Conservation (phyloP, 2,797 vertebrate species). For the Protosalanx chinensis region DNA sequence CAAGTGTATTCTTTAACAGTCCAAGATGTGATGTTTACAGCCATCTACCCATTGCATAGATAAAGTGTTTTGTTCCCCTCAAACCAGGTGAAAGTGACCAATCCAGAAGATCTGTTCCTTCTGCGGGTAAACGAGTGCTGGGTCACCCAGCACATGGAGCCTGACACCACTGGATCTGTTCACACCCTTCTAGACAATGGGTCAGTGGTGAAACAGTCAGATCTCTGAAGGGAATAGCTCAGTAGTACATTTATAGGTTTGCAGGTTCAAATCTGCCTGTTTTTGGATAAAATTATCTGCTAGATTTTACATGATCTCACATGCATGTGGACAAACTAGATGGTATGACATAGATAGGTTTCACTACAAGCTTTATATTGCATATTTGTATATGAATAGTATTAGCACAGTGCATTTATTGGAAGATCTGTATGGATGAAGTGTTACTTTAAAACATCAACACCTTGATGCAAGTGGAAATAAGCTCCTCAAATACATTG, state of each 20-base stretch:
- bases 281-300: no score
- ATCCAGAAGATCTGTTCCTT: conserved; percentile 65
- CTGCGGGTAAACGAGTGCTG: conserved; percentile 35
- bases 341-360: no score
- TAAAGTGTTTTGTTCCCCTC: not conserved
- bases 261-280: not conserved
- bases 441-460: no score
- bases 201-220: not conserved
- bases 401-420: no score
- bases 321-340: no score
- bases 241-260: not conserved
- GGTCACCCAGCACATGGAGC: not conserved
- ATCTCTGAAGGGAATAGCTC: not conserved
- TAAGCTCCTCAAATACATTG: no score
- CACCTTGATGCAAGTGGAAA: no score
- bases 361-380: no score
- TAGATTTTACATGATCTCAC: no score
- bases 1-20: not conserved
- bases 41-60: not conserved
- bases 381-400: no score
- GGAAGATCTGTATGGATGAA: no score
- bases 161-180: not conserved
- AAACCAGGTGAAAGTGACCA: conserved; percentile 46
- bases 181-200: not conserved
- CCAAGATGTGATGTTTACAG: not conserved